phyloP scores from a whole-genome alignment of 1,140 invertebrate genomes.

The Euwallacea fornicatus region DNA sequence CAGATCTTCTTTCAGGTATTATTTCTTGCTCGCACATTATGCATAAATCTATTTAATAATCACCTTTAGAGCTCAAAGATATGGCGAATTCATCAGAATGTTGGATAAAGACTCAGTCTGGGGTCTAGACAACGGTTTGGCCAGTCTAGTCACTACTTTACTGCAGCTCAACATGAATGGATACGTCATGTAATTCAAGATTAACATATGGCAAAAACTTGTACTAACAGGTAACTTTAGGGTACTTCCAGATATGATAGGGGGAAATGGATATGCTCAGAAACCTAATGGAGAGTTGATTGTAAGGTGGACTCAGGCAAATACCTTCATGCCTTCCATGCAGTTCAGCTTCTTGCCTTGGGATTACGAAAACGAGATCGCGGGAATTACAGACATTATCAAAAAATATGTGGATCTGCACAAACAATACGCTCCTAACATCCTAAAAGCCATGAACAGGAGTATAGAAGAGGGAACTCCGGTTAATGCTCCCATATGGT shows the following conservation, averaged over 20 bases:
- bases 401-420: constrained; percentile 70
- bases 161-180: constrained; percentile 81
- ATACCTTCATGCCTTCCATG: constrained; percentile 82
- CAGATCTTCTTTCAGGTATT: constrained; percentile 60
- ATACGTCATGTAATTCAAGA: constrained; percentile 64
- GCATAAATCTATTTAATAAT: not conserved
- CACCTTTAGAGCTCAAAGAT: constrained; percentile 65
- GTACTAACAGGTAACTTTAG: constrained; percentile 31
- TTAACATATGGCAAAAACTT: not conserved
- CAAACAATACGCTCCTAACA: constrained; percentile 63
- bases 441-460: constrained; percentile 63
- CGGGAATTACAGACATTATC: constrained; percentile 60
- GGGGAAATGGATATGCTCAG: constrained; percentile 77
- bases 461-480: constrained; percentile 68
- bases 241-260: constrained; percentile 89
- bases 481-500: constrained; percentile 90
- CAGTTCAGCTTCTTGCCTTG: constrained; percentile 89
- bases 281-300: constrained; percentile 78
- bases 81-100: constrained; percentile 85
- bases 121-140: constrained; percentile 76
- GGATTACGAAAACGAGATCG: constrained; percentile 59
- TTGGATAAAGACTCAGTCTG: constrained; percentile 83
- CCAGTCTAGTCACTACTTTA: constrained; percentile 77
- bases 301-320: constrained; percentile 86
- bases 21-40: not conserved